Percentiles rank a stretch among this genome's conserved stretches.
Conservation (phyloP, 2,888 invertebrate species). For the Omphaloscelis lunosa region DNA sequence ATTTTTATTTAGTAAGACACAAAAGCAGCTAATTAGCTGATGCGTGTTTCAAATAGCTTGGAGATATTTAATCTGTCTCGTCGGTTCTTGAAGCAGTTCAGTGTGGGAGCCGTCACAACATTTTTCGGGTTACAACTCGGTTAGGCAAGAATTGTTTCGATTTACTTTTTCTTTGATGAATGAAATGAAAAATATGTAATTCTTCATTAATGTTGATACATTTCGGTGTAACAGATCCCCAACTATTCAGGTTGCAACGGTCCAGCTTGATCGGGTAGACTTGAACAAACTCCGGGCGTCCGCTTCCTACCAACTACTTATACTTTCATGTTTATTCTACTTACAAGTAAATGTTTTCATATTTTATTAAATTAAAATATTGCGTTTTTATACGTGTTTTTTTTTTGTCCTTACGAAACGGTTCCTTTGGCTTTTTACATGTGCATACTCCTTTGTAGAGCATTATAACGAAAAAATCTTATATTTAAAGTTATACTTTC, state of each 20-base stretch:
- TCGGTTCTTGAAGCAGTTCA: background rate
- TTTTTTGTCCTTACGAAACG: background rate
- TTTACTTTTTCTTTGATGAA: background rate
- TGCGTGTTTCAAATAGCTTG: no score
- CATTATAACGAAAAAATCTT: no score
- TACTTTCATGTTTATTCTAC: slow-evolving; percentile 35
- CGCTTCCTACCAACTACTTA: slow-evolving; percentile 18
- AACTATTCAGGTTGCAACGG: slow-evolving; percentile 36
- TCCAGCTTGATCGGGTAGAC: slow-evolving; percentile 63
- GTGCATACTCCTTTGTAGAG: no score
- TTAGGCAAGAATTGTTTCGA: background rate
- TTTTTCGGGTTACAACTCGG: background rate
- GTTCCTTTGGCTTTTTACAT: background rate
- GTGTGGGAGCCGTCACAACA: background rate
- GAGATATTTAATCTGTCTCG: background rate
- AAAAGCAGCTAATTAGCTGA: no score
- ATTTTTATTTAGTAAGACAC: no score
- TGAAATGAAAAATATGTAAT: background rate
- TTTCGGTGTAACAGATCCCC: slow-evolving; percentile 29
- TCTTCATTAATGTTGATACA: background rate
- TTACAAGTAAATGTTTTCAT: background rate
- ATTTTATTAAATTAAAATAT: background rate
- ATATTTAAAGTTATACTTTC: no score
- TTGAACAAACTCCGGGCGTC: slow-evolving; percentile 62
- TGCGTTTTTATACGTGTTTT: background rate